These are phyloP conservation scores for Heliconius himera DNA, from an alignment of 1,140 invertebrate species.

Conservation along the genomic window DNA sequence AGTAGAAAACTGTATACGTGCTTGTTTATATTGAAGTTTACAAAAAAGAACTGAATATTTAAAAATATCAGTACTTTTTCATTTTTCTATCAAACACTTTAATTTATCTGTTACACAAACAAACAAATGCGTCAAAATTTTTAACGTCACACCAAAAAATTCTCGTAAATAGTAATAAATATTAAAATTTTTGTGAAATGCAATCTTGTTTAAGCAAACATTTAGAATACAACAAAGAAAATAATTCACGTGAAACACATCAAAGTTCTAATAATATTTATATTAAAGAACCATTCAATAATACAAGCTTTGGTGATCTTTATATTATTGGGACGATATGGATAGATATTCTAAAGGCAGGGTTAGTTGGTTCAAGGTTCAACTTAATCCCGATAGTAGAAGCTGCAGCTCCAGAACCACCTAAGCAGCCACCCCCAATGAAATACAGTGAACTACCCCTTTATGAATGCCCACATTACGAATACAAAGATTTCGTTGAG, in stretches of 20 bases:
- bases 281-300: background rate
- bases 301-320: conserved; percentile 39
- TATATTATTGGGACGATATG: conserved; percentile 59
- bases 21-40: too few species aligned
- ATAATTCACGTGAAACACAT: background rate
- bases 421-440: conserved; percentile 59
- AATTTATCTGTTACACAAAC: background rate
- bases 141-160: conserved; percentile 6
- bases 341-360: conserved; percentile 51
- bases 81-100: background rate
- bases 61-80: background rate
- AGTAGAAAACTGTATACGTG: too few species aligned
- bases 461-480: conserved; percentile 58
- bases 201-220: conserved; percentile 7
- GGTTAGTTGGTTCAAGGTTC: conserved; percentile 50
- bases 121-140: background rate
- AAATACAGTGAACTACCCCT: conserved; percentile 67
- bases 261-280: background rate
- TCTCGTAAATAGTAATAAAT: conserved; percentile 6
- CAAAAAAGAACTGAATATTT: too few species aligned
- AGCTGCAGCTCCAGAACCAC: conserved; percentile 44
- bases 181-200: conserved; percentile 10
- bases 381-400: conserved; percentile 52
- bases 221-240: background rate
- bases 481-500: conserved; percentile 58